These are phyloP conservation scores for Falcaria lacertinaria DNA, from an alignment of 2,888 invertebrate species.

Conservation along the genomic window DNA sequence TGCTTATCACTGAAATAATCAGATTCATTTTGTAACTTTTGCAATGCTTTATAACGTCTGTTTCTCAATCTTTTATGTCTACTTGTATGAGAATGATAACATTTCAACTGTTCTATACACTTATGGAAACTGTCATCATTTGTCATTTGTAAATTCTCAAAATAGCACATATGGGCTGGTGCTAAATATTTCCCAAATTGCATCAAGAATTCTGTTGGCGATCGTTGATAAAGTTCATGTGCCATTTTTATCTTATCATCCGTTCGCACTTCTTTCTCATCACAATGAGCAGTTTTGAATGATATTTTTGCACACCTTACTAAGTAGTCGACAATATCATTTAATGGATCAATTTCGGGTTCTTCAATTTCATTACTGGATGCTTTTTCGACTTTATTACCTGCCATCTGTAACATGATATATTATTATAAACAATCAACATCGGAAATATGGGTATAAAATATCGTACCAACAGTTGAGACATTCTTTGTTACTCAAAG, in stretches of 20 bases:
- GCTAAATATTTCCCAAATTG: slow-evolving; percentile 88
- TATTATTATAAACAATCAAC: no score
- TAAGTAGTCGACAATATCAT: slow-evolving; percentile 82
- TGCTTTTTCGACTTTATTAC: background rate
- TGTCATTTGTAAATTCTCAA: slow-evolving; percentile 62
- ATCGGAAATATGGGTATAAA: no score
- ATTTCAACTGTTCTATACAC: slow-evolving; percentile 81
- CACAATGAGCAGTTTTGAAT: slow-evolving; percentile 91
- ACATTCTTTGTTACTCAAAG: no score
- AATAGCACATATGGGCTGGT: slow-evolving; percentile 84
- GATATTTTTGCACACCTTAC: slow-evolving; percentile 81
- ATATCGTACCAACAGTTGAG: no score
- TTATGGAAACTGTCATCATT: slow-evolving; percentile 77
- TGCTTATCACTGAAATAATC: slow-evolving; percentile 94
- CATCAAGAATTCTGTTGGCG: slow-evolving; percentile 84
- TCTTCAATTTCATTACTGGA: slow-evolving; percentile 20
- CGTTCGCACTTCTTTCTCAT: slow-evolving; percentile 85
- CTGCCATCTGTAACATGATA: no score
- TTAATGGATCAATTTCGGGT: slow-evolving; percentile 52
- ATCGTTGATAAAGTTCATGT: slow-evolving; percentile 80
- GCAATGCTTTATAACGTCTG: slow-evolving; percentile 89
- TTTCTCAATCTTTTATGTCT: slow-evolving; percentile 84
- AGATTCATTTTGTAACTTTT: slow-evolving; percentile 83
- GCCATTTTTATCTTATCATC: slow-evolving; percentile 86
- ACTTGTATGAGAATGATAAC: slow-evolving; percentile 74